Evolutionary conservation across 2,888 invertebrate genomes (phyloP), one percentile per base, ranked within the genome.

Genomic region (Hemistola chrysoprasaria): DNA sequence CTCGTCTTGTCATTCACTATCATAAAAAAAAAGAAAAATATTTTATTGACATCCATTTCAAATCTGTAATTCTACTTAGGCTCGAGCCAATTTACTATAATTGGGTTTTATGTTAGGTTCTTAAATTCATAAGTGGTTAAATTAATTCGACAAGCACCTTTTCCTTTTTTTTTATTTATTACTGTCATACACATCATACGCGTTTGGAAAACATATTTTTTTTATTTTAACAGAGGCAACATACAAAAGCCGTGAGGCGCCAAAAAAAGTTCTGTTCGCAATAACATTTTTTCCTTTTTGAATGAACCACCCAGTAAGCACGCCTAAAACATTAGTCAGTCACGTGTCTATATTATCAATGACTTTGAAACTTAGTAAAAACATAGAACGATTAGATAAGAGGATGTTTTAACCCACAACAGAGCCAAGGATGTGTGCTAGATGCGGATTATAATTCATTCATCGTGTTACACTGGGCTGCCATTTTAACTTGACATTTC

Each of bases 351-450:
- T 43, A 33, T 34, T 44, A 44, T 44, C 43, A 39, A 44, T 44
- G 43, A 44, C 43, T 35, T 44, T 44, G 43, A 44, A 33, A 44
- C 38, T 43, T 39, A n/a, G n/a, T n/a, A n/a, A n/a, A n/a, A n/a
- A n/a, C n/a, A n/a, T 16, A 16, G 16, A 16, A 16, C 16, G 16
- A 16, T 16, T 16, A 16, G 16, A 16, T 16, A 16, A 16, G 3
- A 16, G 2, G 16, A 3, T 16, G 3, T 16, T 16, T 16, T 16
- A 16, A 16, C 16, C 16, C 24, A 21, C 22, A 23, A 44, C 21
- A 26, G 30, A 44, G 38, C 30, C 43, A 44, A 44, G 43, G 43
- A 8, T 30, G 6, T 24, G 32, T 21, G 6, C 38, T 38, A 29
- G 37, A 38, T 38, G 8, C 8, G 6, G 10, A 16, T 16, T 16